Evolutionary conservation across 35 echinoderm and acorn worm species (phyloP), one percentile per base, ranked within the genome.

Genomic region (Ophioderma brevispina): DNA sequence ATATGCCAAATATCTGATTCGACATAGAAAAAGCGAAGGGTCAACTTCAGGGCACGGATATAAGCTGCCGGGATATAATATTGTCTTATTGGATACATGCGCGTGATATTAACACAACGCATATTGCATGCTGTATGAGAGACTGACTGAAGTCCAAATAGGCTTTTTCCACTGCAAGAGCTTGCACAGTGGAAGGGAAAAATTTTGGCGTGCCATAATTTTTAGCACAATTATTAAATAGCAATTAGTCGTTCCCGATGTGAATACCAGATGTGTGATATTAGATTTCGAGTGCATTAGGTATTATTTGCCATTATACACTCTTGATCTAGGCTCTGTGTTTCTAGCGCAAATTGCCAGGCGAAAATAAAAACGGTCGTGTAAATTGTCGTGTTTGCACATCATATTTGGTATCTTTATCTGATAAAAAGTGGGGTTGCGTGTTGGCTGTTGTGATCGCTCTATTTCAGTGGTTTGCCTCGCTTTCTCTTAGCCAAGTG

Each of bases 321-420:
- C 59, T 25, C 59, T 70, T 70, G 59, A 70, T 70, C 59, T 25
- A 4, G 59, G 5, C n/a, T 18, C 23, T 70, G 59, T 30, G 59
- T 25, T 15, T 70, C 15, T 25, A 70, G 59, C 23, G 28, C n/a
- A 30, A 70, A 70, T 70, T 25, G 23, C n/a, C 59, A 25, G 59
- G 28, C 59, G 23, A 70, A 70, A 70, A 70, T 70, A 70, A 70
- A 70, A 25, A 2, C 15, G 4, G n/a, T 70, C 6, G 59, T 70
- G 59, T 70, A 70, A 70, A 70, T 70, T 70, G 6, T 30, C 23
- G 28, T 70, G 28, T 70, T 70, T 70, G 59, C 23, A 25, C 59
- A 70, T 70, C 59, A 70, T 70, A 70, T 70, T 70, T 70, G 28
- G 59, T 70, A 70, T 70, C 59, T 30, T 70, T 70, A 70, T 70